These are phyloP conservation scores for Oithona nana DNA, from an alignment of 2,888 invertebrate genomes.

Conservation along the genomic window DNA sequence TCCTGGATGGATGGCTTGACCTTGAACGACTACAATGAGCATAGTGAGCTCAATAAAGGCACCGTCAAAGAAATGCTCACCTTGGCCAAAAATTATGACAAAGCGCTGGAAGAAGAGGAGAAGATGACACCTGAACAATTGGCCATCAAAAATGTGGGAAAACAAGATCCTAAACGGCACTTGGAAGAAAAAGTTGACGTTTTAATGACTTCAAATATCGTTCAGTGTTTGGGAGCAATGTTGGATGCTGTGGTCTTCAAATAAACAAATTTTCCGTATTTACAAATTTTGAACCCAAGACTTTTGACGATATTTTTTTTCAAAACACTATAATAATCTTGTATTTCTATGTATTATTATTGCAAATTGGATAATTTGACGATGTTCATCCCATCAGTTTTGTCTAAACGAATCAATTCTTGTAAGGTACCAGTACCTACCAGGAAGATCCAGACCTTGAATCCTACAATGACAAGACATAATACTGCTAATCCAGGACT, in stretches of 20 bases:
- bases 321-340: no score
- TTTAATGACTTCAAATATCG: slow-evolving; percentile 90
- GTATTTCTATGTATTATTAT: no score
- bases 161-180: slow-evolving; percentile 96
- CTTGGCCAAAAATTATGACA: slow-evolving; percentile 90
- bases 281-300: no score
- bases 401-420: no score
- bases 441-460: no score
- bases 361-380: no score
- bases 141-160: slow-evolving; percentile 98
- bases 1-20: slow-evolving; percentile 94
- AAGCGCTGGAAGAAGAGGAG: slow-evolving; percentile 94
- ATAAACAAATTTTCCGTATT: no score
- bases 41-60: slow-evolving; percentile 77
- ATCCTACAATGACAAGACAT: no score
- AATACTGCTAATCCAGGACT: no score
- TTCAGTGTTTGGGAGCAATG: slow-evolving; percentile 93
- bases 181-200: slow-evolving; percentile 89
- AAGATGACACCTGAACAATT: slow-evolving; percentile 98
- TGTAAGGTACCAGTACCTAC: no score
- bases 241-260: slow-evolving; percentile 79
- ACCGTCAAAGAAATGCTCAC: slow-evolving; percentile 92
- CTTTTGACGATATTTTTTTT: no score
- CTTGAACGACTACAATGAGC: slow-evolving; percentile 64
- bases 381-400: no score